Evolutionary conservation across 2,888 invertebrate species (phyloP), one percentile per base, ranked within the genome.

Genomic region (Apotomis capreana): DNA sequence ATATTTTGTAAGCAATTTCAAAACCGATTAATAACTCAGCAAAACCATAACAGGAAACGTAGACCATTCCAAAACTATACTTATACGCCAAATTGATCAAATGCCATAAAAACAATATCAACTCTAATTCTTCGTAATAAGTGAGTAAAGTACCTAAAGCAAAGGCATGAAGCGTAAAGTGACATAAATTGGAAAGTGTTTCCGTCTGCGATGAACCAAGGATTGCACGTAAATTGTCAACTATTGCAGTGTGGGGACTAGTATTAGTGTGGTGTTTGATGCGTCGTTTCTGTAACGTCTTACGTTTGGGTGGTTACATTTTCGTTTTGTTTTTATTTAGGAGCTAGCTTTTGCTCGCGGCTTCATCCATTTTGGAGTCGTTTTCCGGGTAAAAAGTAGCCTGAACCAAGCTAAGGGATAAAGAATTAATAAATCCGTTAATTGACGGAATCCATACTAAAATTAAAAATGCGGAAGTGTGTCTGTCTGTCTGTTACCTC

Each of bases 161-260:
- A 59, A 73, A 77, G 80, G 78, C 76, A 77, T 81, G 78, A 82
- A 81, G 82, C 85, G 82, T 81, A 85, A 80, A 84, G 83, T 89
- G 86, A 86, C 86, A 88, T 87, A 85, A 84, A 89, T 81, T 89
- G 87, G 89, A 90, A 90, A 89, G 88, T 83, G 84, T 83, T 90
- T 89, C 89, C 89, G 85, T 73, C 79, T 77, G 78, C 78, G 84
- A 83, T 85, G 84, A 82, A 83, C 85, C 79, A 86, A 86, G 81
- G 84, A 77, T 86, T 86, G 86, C 87, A 82, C 80, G 81, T 80
- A 84, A 87, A 87, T 87, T 84, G 84, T 79, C 79, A 82, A 80
- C 80, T 79, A 78, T 81, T 76, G 76, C 60, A 51, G 63, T 58
- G 15, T 51, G 46, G 51, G 37, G 40, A 5, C 52, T 64, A 71